Conservation (phyloP, 2,797 vertebrate species). For the Acridotheres tristis region DNA sequence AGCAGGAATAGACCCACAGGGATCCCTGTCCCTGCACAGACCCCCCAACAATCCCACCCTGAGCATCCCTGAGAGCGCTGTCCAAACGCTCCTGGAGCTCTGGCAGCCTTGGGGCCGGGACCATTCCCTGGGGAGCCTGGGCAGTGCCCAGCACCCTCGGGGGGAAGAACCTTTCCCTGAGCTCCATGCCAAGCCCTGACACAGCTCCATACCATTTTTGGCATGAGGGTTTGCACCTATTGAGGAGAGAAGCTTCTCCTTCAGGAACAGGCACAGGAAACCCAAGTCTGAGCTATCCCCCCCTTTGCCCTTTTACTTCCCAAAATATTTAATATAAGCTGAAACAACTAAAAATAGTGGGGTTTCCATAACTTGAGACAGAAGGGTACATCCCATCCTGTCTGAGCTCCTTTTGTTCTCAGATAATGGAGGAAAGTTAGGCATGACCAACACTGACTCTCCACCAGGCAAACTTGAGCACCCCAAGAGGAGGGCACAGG, state of each 20-base stretch:
- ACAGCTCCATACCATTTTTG: background rate
- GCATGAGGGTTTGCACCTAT: background rate
- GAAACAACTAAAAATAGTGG: background rate
- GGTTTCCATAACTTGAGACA: background rate
- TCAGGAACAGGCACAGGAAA: background rate
- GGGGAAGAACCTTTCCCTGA: background rate
- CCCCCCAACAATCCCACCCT: background rate
- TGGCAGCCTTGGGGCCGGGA: background rate
- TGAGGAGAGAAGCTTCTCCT: background rate
- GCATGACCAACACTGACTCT: background rate
- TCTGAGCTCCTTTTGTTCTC: background rate
- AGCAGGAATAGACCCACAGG: background rate
- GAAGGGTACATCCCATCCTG: background rate
- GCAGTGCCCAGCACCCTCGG: background rate
- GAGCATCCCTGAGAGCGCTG: too few relatives aligned
- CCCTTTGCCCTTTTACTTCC: background rate
- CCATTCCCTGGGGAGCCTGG: background rate
- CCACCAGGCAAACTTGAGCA: background rate
- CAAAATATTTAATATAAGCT: background rate
- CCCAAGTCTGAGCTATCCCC: background rate
- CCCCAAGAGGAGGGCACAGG: rapidly evolving
- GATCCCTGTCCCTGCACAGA: background rate
- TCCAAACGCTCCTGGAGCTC: too few relatives aligned
- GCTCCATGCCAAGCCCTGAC: background rate
- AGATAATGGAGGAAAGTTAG: background rate